Conservation (phyloP, 2,888 invertebrate species). For the Acanthopleura granulata region DNA sequence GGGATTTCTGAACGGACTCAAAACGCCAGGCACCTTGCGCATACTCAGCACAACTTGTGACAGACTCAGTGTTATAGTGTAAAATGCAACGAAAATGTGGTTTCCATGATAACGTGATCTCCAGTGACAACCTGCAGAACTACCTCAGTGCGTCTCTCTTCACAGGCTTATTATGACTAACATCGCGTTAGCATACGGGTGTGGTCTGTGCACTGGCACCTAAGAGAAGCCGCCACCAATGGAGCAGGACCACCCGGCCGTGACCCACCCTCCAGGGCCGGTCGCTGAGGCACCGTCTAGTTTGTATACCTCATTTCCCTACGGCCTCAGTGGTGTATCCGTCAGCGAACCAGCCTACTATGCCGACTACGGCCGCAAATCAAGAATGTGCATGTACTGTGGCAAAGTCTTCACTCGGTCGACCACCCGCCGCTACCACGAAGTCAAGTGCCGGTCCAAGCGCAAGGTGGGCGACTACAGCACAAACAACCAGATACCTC, state of each 20-base stretch:
- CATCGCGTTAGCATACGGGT: too few species aligned
- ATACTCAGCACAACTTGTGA: too few species aligned
- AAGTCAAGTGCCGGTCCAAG: conserved; percentile 27
- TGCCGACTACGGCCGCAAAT: conserved; percentile 60
- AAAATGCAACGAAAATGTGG: too few species aligned
- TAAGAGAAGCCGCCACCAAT: not conserved
- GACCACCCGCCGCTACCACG: conserved; percentile 61
- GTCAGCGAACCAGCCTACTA: conserved; percentile 60
- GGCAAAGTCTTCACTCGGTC: conserved; percentile 62
- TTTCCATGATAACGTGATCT: too few species aligned
- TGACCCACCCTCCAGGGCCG: not conserved
- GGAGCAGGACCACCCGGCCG: not conserved
- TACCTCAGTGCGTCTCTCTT: not conserved
- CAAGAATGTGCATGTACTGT: conserved; percentile 60
- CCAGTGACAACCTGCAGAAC: not conserved
- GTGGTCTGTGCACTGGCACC: too few species aligned
- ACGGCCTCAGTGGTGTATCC: conserved; percentile 58
- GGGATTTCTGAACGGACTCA: too few species aligned
- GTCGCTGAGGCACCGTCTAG: not conserved
- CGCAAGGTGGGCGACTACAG: not conserved
- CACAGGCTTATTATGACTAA: too few species aligned
- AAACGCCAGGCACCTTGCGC: too few species aligned
- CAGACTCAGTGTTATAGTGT: too few species aligned
- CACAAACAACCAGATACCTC: conserved; percentile 16
- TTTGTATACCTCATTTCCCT: conserved; percentile 42